These are phyloP conservation scores for Trematomus loennbergii DNA, from an alignment of 2,113 vertebrate species.

Conservation along the genomic window DNA sequence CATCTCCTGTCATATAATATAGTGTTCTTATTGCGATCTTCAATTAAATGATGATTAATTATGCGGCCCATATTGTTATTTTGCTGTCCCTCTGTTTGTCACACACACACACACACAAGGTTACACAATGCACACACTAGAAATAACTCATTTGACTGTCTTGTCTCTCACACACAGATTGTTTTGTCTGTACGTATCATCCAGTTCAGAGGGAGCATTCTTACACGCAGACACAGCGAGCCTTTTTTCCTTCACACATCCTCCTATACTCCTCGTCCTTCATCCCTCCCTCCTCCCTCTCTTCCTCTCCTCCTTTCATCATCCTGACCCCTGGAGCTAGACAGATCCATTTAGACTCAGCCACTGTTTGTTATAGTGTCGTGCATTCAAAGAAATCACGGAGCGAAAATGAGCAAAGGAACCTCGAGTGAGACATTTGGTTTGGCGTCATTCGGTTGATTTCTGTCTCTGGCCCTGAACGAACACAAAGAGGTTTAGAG, in stretches of 20 bases:
- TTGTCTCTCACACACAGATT: conserved; percentile 64
- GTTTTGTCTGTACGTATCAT: conserved; percentile 75
- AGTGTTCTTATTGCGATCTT: no score
- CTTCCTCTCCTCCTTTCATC: not conserved
- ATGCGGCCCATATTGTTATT: no score
- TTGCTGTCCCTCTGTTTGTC: not conserved
- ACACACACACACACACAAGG: not conserved
- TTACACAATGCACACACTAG: conserved; percentile 13
- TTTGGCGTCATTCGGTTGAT: not conserved
- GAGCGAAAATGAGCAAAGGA: not conserved
- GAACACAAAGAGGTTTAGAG: conserved; percentile 29
- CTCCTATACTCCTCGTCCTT: conserved; percentile 11
- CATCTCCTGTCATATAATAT: no score
- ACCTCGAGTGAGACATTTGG: not conserved
- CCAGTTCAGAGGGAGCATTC: conserved; percentile 76
- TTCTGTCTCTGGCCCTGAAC: not conserved
- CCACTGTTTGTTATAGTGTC: conserved; percentile 8
- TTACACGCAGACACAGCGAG: conserved; percentile 65
- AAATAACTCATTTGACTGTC: conserved; percentile 59
- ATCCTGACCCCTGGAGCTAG: conserved; percentile 1
- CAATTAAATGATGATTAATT: no score
- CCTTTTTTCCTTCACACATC: conserved; percentile 46
- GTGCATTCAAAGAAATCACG: not conserved
- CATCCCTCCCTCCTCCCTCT: not conserved
- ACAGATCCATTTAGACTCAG: conserved; percentile 5